A percentile compares a stretch with the other conserved stretches of the same genome.
Evolutionary conservation across 2,797 vertebrate genomes (phyloP).

Genomic region (Anolis apletophallus): DNA sequence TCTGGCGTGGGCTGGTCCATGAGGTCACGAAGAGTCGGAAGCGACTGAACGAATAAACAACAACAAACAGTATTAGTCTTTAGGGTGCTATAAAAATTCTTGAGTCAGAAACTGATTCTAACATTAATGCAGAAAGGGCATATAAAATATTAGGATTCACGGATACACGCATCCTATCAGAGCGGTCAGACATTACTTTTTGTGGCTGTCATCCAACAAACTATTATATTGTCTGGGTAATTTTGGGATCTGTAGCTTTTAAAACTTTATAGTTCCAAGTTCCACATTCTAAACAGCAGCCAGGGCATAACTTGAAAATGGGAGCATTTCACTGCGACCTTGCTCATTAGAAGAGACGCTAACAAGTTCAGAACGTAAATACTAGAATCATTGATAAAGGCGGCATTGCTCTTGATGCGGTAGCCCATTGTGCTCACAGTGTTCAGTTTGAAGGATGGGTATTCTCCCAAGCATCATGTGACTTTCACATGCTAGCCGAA

Average conservation of each 20-base stretch:
- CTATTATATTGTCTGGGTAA: not conserved
- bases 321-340: too few relatives aligned
- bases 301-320: not conserved
- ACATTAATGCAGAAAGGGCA: not conserved
- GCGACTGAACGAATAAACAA: too few relatives aligned
- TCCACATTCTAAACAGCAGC: not conserved
- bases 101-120: not conserved
- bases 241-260: not conserved
- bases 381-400: not conserved
- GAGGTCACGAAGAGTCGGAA: too few relatives aligned
- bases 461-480: not conserved
- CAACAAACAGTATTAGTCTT: not conserved
- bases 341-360: not conserved
- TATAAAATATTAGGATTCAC: not conserved
- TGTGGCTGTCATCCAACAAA: not conserved
- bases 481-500: slow-evolving; percentile 3
- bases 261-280: not conserved
- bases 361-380: not conserved
- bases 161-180: not conserved
- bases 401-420: not conserved
- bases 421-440: not conserved
- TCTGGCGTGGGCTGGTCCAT: too few relatives aligned
- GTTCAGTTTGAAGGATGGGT: not conserved
- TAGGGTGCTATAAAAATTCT: not conserved
- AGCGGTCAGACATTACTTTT: too few relatives aligned